Conservation (phyloP, 2,888 invertebrate species). For the Nemotelus pantherinus region DNA sequence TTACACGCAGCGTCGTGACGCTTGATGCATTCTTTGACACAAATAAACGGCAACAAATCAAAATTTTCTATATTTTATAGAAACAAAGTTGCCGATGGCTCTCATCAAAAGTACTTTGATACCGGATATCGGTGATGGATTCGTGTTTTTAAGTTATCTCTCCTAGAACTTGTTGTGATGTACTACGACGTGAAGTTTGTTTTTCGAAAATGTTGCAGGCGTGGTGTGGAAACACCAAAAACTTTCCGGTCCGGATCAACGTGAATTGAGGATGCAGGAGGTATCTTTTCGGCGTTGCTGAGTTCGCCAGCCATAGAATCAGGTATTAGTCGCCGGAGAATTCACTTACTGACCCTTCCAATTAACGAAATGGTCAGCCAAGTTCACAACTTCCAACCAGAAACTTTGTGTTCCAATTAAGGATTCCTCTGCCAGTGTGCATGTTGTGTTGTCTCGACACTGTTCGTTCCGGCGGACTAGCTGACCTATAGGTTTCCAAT, state of each 20-base stretch:
- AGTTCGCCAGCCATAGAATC: not conserved
- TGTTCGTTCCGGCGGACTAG: too few relatives aligned
- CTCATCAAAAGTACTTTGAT: constrained; percentile 6
- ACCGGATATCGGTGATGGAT: constrained; percentile 25
- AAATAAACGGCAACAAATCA: constrained; percentile 34
- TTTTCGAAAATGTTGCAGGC: constrained; percentile 2
- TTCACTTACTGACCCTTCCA: constrained; percentile 20
- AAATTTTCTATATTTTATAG: constrained; percentile 22
- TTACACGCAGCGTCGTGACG: constrained; percentile 21
- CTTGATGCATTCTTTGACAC: constrained; percentile 26
- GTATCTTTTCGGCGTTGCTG: not conserved
- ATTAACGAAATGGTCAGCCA: constrained; percentile 15
- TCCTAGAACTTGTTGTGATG: not conserved
- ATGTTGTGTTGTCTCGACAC: not conserved
- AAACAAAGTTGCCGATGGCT: constrained; percentile 6
- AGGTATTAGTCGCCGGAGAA: not conserved
- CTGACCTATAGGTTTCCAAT: too few relatives aligned
- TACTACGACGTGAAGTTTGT: constrained; percentile 14
- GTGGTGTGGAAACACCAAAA: not conserved
- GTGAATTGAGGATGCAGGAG: not conserved
- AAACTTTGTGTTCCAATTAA: constrained; percentile 22
- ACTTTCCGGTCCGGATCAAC: not conserved
- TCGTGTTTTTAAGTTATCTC: constrained; percentile 17
- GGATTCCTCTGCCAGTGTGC: not conserved
- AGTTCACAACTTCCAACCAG: not conserved